Evolutionary conservation across 2,797 vertebrate species (phyloP).

Genomic region (Gymnoscopelus microlampas): DNA sequence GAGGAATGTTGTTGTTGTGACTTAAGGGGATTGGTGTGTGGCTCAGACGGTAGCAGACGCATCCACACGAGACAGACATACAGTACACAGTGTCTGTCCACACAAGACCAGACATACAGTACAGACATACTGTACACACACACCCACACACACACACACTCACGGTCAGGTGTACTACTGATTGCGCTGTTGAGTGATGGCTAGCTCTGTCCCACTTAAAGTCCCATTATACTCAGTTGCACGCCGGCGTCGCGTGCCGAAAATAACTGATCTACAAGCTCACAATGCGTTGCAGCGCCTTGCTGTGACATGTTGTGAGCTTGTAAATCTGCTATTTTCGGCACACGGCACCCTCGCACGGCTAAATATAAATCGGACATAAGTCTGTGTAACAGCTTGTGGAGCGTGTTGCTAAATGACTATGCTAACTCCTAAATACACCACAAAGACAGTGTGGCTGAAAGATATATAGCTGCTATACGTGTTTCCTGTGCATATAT

Average conservation of each 20-base stretch:
- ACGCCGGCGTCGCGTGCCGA: no score
- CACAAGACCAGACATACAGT: conserved; percentile 7
- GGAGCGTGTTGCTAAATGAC: no score
- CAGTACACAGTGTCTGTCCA: not conserved
- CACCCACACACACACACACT: conserved; percentile 37
- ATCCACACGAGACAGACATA: not conserved
- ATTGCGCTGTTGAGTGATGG: conserved; percentile 42
- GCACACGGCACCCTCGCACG: no score
- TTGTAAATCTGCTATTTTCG: no score
- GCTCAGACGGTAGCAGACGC: conserved; percentile 65
- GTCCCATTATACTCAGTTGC: not conserved
- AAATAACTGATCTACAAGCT: no score
- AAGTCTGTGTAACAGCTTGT: not conserved
- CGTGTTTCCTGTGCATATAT: no score
- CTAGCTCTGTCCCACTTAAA: not conserved
- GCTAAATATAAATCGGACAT: no score
- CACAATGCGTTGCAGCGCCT: no score
- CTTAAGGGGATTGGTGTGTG: conserved; percentile 56
- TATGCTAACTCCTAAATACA: no score
- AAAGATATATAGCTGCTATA: no score
- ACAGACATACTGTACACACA: conserved; percentile 3
- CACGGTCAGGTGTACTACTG: conserved; percentile 52
- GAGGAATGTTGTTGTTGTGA: conserved; percentile 79
- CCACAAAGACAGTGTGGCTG: no score
- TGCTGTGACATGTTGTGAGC: no score